These are phyloP conservation scores for Orthosia cruda DNA, from an alignment of 2,888 invertebrate genomes.

Conservation along the genomic window DNA sequence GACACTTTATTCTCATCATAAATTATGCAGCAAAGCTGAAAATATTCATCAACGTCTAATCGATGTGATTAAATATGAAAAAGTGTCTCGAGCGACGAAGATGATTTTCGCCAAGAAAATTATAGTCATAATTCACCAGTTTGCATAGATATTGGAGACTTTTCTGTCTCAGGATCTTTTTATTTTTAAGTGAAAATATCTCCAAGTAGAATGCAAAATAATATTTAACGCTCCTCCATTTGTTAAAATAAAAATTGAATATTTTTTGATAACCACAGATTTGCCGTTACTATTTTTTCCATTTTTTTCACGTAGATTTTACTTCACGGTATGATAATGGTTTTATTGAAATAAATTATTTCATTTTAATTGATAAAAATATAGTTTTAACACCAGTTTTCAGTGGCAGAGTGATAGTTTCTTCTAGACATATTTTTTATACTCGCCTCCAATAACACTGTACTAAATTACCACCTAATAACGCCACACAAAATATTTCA, in stretches of 20 bases:
- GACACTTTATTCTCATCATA: conserved; percentile 70
- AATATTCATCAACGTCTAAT: conserved; percentile 65
- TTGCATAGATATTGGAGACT: conserved; percentile 45
- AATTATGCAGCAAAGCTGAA: conserved; percentile 54
- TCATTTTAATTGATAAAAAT: too few species aligned
- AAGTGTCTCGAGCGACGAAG: conserved; percentile 19
- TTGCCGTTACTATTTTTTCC: neutral
- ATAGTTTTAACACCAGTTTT: too few species aligned
- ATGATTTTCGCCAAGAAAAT: conserved; percentile 50
- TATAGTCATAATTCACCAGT: conserved; percentile 44
- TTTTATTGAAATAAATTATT: neutral
- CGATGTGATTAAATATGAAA: conserved; percentile 55
- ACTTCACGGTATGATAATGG: neutral
- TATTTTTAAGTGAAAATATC: conserved; percentile 25
- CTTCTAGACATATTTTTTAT: neutral
- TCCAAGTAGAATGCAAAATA: conserved; percentile 21
- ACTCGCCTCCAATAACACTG: conserved; percentile 4
- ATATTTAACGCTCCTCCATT: conserved; percentile 15
- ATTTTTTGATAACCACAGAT: neutral
- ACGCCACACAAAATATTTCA: conserved; percentile 51
- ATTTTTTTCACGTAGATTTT: neutral
- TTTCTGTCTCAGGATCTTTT: conserved; percentile 14
- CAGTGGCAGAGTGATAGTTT: too few species aligned
- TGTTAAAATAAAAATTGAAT: conserved; percentile 3
- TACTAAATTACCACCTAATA: conserved; percentile 41